Conservation (phyloP, 1,140 invertebrate species). For the Plectrocnemia conspersa region DNA sequence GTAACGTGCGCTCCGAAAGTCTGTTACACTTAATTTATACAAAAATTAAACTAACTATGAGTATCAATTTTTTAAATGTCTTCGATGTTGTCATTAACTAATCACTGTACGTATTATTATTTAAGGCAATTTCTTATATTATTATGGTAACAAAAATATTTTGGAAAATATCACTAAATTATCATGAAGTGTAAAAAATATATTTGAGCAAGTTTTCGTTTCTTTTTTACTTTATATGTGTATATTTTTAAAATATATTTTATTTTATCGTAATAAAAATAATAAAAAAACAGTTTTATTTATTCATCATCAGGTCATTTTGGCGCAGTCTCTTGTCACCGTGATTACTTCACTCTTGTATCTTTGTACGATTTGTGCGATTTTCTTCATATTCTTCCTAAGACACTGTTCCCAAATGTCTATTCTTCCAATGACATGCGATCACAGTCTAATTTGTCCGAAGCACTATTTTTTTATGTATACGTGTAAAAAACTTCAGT, state of each 20-base stretch:
- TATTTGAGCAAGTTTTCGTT: conserved; percentile 25
- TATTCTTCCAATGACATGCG: too few relatives aligned
- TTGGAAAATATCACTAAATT: conserved; percentile 26
- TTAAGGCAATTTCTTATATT: conserved; percentile 24
- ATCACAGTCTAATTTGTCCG: too few relatives aligned
- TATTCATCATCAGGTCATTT: conserved; percentile 23
- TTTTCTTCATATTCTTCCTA: conserved; percentile 16
- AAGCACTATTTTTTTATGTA: conserved; percentile 3
- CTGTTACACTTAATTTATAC: too few relatives aligned
- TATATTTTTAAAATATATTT: conserved; percentile 14
- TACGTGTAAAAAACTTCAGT: neutral
- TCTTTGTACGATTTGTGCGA: neutral
- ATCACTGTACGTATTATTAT: conserved; percentile 23
- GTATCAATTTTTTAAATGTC: conserved; percentile 1
- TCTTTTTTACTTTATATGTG: conserved; percentile 1
- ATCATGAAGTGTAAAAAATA: conserved; percentile 23
- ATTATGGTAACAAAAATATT: conserved; percentile 29
- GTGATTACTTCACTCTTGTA: neutral
- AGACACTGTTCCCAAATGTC: too few relatives aligned
- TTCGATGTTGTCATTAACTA: conserved; percentile 15
- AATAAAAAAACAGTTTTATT: neutral
- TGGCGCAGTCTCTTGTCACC: conserved; percentile 7
- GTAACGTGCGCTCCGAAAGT: too few relatives aligned
- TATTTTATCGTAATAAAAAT: neutral
- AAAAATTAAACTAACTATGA: too few relatives aligned